phyloP scores from a whole-genome alignment of 2,797 vertebrate species.

The Ispidina picta region DNA sequence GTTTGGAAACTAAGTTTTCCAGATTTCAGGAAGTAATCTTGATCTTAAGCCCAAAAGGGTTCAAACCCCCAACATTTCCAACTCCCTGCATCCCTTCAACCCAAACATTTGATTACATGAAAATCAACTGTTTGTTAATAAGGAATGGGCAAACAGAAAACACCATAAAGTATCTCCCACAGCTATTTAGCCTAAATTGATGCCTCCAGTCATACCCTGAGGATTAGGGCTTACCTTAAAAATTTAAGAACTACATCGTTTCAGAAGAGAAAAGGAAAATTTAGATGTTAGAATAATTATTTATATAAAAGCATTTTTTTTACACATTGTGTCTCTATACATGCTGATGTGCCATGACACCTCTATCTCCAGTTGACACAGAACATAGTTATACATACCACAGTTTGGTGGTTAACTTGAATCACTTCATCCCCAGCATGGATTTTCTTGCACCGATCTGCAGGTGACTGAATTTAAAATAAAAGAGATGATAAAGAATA shows the following conservation, averaged over 20 bases:
- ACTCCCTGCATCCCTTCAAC: background rate
- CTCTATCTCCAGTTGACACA: conserved; percentile 75
- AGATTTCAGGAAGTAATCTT: background rate
- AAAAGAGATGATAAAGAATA: conserved; percentile 78
- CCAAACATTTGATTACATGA: background rate
- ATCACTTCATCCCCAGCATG: conserved; percentile 99
- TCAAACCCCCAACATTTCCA: background rate
- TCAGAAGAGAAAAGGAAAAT: conserved; percentile 14
- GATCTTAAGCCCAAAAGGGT: background rate
- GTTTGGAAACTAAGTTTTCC: background rate
- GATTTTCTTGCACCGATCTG: conserved; percentile 99
- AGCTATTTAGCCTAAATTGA: background rate
- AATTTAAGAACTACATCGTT: background rate
- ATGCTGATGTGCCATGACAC: conserved; percentile 50
- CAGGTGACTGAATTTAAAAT: conserved; percentile 90
- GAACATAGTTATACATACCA: conserved; percentile 88
- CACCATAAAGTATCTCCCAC: background rate
- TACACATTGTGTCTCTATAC: conserved; percentile 45
- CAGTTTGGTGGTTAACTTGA: conserved; percentile 99
- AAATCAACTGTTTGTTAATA: background rate
- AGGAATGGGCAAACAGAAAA: background rate
- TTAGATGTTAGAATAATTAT: background rate
- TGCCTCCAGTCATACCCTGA: background rate
- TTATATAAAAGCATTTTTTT: conserved; percentile 39
- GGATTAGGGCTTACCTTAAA: background rate